Evolutionary conservation across 2,113 vertebrate species (phyloP).

Genomic region (Odontophorus gujanensis): DNA sequence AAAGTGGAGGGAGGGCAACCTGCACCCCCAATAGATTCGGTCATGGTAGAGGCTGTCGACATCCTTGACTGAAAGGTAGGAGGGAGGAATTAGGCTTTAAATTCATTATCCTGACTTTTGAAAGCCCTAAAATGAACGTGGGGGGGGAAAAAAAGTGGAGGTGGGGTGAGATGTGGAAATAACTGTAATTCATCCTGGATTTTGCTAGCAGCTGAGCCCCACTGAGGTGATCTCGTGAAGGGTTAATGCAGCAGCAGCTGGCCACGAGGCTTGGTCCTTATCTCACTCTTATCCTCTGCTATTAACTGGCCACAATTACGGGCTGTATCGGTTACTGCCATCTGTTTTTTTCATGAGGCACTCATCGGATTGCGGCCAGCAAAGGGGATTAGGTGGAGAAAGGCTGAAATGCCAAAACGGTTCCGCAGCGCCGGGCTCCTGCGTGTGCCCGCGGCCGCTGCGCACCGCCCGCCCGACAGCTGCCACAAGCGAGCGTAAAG

Average conservation of each 20-base stretch:
- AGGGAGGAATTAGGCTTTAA: not conserved
- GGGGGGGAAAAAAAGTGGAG: not conserved
- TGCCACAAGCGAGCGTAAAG: slow-evolving; percentile 60
- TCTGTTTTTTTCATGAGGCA: slow-evolving; percentile 69
- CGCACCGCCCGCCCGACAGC: slow-evolving; percentile 55
- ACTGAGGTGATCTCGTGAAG: not conserved
- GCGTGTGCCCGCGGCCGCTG: not conserved
- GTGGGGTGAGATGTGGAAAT: not conserved
- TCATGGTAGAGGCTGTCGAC: fast-evolving
- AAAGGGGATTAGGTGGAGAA: slow-evolving; percentile 69
- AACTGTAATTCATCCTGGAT: not conserved
- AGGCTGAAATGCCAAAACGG: slow-evolving; percentile 52
- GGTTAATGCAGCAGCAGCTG: slow-evolving; percentile 75
- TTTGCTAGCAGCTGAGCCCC: not conserved
- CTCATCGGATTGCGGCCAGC: slow-evolving; percentile 59
- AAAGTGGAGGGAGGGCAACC: not conserved
- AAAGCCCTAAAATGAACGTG: not conserved
- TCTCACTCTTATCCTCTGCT: slow-evolving; percentile 67
- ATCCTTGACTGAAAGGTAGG: not conserved
- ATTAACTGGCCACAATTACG: slow-evolving; percentile 60
- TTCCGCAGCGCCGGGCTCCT: slow-evolving; percentile 2
- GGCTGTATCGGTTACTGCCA: slow-evolving; percentile 73
- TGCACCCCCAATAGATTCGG: not conserved
- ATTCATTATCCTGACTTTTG: not conserved
- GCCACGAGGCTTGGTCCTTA: slow-evolving; percentile 59